Conservation (phyloP, 2,888 invertebrate genomes). For the Galeruca laticollis region DNA sequence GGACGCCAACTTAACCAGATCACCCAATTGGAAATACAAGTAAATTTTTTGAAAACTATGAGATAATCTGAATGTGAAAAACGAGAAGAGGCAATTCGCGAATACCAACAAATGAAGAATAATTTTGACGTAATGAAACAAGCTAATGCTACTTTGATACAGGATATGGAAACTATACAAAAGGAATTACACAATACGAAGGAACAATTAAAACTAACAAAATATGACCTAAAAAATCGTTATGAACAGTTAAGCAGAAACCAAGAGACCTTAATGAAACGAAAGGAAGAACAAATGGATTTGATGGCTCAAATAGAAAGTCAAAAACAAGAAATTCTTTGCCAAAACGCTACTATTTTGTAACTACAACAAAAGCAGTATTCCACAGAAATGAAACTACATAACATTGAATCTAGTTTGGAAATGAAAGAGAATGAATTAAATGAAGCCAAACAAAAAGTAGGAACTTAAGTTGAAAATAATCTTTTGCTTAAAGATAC, state of each 20-base stretch:
- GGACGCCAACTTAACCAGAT: conserved; percentile 53
- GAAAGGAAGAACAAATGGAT: conserved; percentile 60
- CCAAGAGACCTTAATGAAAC: conserved; percentile 46
- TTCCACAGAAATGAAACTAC: conserved; percentile 40
- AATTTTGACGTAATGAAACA: conserved; percentile 47
- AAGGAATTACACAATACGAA: conserved; percentile 40
- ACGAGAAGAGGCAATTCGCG: conserved; percentile 48
- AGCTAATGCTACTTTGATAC: conserved; percentile 42
- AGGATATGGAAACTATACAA: conserved; percentile 46
- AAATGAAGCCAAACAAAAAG: conserved; percentile 26
- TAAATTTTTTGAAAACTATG: conserved; percentile 71
- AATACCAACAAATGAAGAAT: conserved; percentile 46
- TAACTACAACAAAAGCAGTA: conserved; percentile 41
- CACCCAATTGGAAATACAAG: conserved; percentile 70
- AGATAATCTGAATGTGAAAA: conserved; percentile 70
- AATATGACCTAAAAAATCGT: conserved; percentile 46
- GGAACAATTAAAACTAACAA: conserved; percentile 45
- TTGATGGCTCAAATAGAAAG: conserved; percentile 64
- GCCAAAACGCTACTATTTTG: conserved; percentile 37
- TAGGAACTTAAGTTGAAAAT: conserved; percentile 20
- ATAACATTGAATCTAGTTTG: conserved; percentile 44
- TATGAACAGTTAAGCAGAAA: conserved; percentile 45
- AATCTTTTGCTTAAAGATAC: conserved; percentile 33
- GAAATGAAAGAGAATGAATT: conserved; percentile 47
- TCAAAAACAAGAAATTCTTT: conserved; percentile 45